Percentiles rank a stretch among this genome's conserved stretches.
These are phyloP conservation scores for Menidia beryllina DNA, from an alignment of 2,113 vertebrate genomes.

Conservation along the genomic window DNA sequence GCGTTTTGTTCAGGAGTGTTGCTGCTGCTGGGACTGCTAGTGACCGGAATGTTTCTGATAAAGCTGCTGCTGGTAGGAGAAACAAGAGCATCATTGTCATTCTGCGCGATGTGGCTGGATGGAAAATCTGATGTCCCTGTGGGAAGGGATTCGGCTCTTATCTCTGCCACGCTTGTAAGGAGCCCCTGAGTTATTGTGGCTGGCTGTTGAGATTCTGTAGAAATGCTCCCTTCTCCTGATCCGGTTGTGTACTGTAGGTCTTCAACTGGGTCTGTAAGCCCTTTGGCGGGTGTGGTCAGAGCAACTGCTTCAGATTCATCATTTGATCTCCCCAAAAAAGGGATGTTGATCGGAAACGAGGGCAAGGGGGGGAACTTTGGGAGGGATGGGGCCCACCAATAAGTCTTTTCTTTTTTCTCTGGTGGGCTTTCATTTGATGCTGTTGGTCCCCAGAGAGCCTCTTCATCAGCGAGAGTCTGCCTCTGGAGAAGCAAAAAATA, in stretches of 20 bases:
- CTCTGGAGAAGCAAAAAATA: constrained; percentile 61
- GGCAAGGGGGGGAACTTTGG: constrained; percentile 43
- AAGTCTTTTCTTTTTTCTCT: constrained; percentile 25
- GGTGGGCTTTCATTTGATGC: constrained; percentile 32
- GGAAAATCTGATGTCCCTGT: constrained; percentile 60
- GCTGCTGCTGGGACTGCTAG: constrained; percentile 50
- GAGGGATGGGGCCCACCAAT: constrained; percentile 44
- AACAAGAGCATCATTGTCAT: constrained; percentile 56
- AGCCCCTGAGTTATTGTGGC: constrained; percentile 40
- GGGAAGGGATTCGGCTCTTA: constrained; percentile 53
- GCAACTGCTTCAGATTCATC: neutral
- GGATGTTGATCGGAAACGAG: constrained; percentile 5
- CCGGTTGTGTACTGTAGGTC: constrained; percentile 37
- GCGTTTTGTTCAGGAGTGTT: constrained; percentile 40
- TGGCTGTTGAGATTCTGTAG: constrained; percentile 43
- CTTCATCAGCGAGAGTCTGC: constrained; percentile 62
- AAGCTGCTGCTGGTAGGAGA: constrained; percentile 46
- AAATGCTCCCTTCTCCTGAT: constrained; percentile 59
- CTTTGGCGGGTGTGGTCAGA: constrained; percentile 27
- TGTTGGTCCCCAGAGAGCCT: constrained; percentile 53
- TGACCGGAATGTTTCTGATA: constrained; percentile 45
- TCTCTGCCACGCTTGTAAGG: constrained; percentile 44
- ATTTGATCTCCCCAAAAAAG: constrained; percentile 21
- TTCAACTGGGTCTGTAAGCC: constrained; percentile 20
- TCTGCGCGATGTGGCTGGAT: constrained; percentile 45